Conservation (phyloP, 2,888 invertebrate species). For the Synergus umbraculus region DNA sequence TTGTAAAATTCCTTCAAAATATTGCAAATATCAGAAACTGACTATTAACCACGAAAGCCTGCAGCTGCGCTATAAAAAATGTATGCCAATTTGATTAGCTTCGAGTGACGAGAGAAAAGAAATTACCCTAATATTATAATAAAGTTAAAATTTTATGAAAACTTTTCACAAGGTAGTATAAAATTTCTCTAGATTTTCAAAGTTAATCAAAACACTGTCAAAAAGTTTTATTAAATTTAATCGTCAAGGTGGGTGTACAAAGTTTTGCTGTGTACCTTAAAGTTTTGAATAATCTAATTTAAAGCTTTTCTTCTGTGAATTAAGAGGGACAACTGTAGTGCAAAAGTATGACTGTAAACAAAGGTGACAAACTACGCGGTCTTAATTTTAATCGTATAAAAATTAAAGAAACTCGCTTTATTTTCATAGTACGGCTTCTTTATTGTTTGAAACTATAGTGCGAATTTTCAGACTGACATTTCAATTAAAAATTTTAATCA, state of each 20-base stretch:
- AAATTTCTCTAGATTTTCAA: conserved; percentile 13
- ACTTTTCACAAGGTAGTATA: neutral
- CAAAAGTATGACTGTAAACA: conserved; percentile 16
- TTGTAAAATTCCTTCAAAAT: neutral
- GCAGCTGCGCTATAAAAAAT: neutral
- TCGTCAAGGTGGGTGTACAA: neutral
- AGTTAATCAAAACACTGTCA: conserved; percentile 1
- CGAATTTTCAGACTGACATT: neutral
- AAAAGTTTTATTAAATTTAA: neutral
- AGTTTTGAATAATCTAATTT: conserved; percentile 27
- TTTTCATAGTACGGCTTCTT: neutral
- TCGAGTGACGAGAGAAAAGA: neutral
- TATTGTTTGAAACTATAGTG: neutral
- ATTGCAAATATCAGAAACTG: neutral
- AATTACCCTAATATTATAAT: neutral
- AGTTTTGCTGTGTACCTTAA: conserved; percentile 6
- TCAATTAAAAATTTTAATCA: too few relatives aligned
- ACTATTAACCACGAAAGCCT: neutral
- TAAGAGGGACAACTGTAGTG: neutral
- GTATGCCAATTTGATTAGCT: neutral
- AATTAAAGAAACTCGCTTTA: neutral
- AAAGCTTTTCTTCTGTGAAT: conserved; percentile 10
- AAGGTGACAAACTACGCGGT: neutral
- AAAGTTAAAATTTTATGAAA: neutral
- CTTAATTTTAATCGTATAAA: neutral